Evolutionary conservation across 2,113 vertebrate species (phyloP).

Genomic region (Amblyopsis rosae): DNA sequence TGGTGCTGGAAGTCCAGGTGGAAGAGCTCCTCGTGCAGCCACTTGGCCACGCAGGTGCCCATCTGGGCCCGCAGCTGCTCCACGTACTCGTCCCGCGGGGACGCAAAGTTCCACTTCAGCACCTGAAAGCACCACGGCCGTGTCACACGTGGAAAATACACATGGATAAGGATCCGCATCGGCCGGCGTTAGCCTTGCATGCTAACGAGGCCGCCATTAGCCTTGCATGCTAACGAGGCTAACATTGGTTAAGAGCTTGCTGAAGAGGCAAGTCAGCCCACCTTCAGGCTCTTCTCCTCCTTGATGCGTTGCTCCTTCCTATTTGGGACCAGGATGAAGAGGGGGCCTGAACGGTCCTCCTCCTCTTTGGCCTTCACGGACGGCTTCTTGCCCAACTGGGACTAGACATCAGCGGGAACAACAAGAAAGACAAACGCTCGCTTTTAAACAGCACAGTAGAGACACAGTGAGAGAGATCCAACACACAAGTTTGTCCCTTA

Average conservation of each 20-base stretch:
- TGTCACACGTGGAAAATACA: too few relatives aligned
- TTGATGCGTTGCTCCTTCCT: conserved; percentile 87
- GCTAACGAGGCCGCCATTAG: too few relatives aligned
- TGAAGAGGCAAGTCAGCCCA: conserved; percentile 30
- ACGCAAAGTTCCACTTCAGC: conserved; percentile 89
- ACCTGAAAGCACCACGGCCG: conserved; percentile 70
- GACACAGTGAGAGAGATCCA: neutral
- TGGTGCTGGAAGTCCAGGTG: conserved; percentile 90
- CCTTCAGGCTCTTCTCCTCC: conserved; percentile 88
- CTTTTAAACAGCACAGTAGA: neutral
- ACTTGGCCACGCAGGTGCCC: conserved; percentile 84
- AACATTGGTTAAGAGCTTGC: too few relatives aligned
- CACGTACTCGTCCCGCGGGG: conserved; percentile 87
- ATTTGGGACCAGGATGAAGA: conserved; percentile 86
- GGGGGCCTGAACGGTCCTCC: conserved; percentile 85
- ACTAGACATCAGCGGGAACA: conserved; percentile 61
- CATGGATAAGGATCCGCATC: too few relatives aligned
- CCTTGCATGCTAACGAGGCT: too few relatives aligned
- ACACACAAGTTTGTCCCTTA: too few relatives aligned
- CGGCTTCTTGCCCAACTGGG: conserved; percentile 79
- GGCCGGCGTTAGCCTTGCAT: too few relatives aligned
- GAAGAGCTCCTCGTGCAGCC: conserved; percentile 91
- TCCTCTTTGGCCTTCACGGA: conserved; percentile 85
- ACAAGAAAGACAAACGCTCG: neutral
- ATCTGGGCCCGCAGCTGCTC: conserved; percentile 89